Conservation (phyloP, 2,113 vertebrate genomes). For the Acrocephalus arundinaceus region DNA sequence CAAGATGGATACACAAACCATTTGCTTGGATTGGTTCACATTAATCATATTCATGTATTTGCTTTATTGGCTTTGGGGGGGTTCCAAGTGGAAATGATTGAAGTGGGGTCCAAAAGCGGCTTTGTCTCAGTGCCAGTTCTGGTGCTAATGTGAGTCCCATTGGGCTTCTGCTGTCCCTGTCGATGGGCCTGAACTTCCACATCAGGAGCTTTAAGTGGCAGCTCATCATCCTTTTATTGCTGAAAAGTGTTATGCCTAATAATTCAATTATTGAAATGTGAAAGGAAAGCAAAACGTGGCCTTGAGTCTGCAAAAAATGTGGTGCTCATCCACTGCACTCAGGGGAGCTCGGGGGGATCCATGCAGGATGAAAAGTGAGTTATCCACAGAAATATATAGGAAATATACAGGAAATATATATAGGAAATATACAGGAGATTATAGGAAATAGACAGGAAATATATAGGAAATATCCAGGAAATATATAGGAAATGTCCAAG, state of each 20-base stretch:
- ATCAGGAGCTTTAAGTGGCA: neutral
- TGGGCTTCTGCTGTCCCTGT: conserved; percentile 20
- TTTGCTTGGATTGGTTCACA: conserved; percentile 73
- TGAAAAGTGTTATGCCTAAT: neutral
- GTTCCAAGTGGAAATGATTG: conserved; percentile 73
- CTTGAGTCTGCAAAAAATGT: neutral
- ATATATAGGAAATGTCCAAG: neutral
- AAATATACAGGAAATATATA: neutral
- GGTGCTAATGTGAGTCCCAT: conserved; percentile 25
- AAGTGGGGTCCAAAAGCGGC: conserved; percentile 73
- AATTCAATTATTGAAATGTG: neutral
- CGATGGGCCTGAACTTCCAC: neutral
- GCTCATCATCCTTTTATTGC: neutral
- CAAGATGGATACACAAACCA: conserved; percentile 69
- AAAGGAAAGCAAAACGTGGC: neutral
- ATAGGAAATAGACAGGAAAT: neutral
- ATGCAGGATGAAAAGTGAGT: neutral
- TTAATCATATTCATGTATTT: conserved; percentile 71
- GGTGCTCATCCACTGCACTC: neutral
- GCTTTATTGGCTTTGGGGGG: conserved; percentile 70
- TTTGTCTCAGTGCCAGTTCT: conserved; percentile 58
- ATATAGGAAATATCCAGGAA: neutral
- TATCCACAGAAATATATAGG: neutral
- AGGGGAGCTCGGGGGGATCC: neutral
- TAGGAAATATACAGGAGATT: neutral